Conservation (phyloP, 2,888 invertebrate genomes). For the Ectropis crepuscularia region DNA sequence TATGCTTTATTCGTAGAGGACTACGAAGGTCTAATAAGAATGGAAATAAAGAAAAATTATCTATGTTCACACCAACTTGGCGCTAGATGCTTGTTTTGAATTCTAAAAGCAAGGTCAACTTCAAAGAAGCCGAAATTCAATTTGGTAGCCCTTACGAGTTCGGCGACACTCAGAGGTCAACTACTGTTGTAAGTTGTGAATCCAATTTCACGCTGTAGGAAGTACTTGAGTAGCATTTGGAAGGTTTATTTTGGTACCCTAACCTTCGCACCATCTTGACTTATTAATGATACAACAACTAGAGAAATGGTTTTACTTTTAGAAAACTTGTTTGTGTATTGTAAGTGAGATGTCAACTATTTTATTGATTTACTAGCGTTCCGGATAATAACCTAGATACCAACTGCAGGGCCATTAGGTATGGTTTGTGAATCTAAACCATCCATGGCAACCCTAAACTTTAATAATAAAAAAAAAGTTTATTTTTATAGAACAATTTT, state of each 20-base stretch:
- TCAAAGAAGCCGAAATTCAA: constrained; percentile 31
- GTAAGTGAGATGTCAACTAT: background rate
- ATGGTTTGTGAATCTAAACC: too few relatives aligned
- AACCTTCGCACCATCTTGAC: background rate
- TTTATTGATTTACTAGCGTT: background rate
- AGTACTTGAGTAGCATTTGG: background rate
- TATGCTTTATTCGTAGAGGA: too few relatives aligned
- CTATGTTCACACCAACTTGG: background rate
- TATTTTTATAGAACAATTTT: too few relatives aligned
- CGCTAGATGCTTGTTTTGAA: constrained; percentile 10
- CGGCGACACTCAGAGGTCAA: constrained; percentile 14
- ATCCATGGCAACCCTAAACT: too few relatives aligned
- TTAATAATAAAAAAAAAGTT: too few relatives aligned
- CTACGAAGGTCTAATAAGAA: too few relatives aligned
- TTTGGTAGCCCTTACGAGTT: constrained; percentile 24
- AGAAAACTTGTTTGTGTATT: too few relatives aligned
- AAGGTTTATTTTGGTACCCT: background rate
- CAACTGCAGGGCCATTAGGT: too few relatives aligned
- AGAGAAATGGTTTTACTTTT: background rate
- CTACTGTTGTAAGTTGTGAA: constrained; percentile 22
- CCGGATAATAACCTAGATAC: too few relatives aligned
- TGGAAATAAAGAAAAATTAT: too few relatives aligned
- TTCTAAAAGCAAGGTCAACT: constrained; percentile 15
- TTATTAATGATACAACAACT: background rate
- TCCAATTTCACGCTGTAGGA: constrained; percentile 18